A percentile compares a stretch with the other conserved stretches of the same genome.
phyloP scores from a whole-genome alignment of 2,113 vertebrate species.

The Tetrao urogallus region DNA sequence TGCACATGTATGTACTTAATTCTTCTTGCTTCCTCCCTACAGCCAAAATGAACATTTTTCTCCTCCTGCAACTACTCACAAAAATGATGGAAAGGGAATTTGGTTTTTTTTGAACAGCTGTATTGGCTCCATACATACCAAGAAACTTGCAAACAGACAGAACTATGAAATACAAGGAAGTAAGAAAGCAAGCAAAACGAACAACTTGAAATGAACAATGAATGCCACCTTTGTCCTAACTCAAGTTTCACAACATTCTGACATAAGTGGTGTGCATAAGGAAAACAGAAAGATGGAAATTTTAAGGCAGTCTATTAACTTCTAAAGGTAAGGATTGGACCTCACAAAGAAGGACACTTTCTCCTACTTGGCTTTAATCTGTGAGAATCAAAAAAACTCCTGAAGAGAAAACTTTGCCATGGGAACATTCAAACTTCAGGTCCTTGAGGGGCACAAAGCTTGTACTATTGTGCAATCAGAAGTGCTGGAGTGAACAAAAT shows the following conservation, averaged over 20 bases:
- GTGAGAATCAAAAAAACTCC: not conserved
- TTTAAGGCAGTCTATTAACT: slow-evolving; percentile 5
- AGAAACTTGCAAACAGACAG: not conserved
- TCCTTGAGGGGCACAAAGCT: not conserved
- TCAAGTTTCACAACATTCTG: not conserved
- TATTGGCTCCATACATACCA: not conserved
- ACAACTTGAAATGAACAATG: not conserved
- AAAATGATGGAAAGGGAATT: not conserved
- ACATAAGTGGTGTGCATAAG: not conserved
- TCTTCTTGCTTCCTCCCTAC: not conserved
- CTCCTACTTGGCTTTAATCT: not conserved
- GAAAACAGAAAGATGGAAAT: not conserved
- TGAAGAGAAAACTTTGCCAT: not conserved
- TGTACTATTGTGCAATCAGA: not conserved
- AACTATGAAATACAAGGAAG: not conserved
- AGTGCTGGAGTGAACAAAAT: not conserved
- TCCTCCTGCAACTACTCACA: not conserved
- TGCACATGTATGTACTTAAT: not conserved
- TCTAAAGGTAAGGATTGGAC: slow-evolving; percentile 6
- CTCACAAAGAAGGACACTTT: not conserved
- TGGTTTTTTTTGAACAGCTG: not conserved
- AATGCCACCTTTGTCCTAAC: not conserved
- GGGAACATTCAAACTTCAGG: not conserved
- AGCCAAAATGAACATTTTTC: not conserved
- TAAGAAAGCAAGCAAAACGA: not conserved